A percentile compares a stretch with the other conserved stretches of the same genome.
phyloP scores from a whole-genome alignment of 2,113 vertebrate species.

The Pristiophorus japonicus region DNA sequence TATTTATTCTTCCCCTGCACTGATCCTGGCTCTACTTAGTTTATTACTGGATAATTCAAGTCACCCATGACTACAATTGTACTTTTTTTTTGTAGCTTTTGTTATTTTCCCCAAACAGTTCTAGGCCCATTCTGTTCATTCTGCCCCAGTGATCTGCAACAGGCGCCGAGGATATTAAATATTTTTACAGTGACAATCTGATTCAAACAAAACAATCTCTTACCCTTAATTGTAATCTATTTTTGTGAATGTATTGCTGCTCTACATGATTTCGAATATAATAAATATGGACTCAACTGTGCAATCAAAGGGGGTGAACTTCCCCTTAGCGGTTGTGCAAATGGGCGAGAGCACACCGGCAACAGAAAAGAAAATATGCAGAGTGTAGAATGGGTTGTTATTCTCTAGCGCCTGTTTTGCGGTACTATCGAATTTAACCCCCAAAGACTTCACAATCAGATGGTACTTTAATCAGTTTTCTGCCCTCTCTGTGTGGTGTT shows the following conservation, averaged over 20 bases:
- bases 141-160: not conserved
- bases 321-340: not conserved
- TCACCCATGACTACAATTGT: not conserved
- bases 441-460: not conserved
- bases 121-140: not conserved
- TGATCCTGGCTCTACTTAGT: not conserved
- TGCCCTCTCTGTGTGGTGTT: not conserved
- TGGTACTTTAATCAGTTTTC: not conserved
- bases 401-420: not conserved
- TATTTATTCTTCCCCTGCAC: not conserved
- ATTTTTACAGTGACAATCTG: not conserved
- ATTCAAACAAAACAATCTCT: too few relatives aligned
- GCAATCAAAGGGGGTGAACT: not conserved
- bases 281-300: not conserved
- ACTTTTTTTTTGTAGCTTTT: not conserved
- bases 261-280: not conserved
- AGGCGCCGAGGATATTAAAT: not conserved
- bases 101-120: not conserved
- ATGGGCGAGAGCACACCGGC: too few relatives aligned
- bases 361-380: not conserved
- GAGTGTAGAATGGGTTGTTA: not conserved
- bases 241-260: not conserved
- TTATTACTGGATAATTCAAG: not conserved
- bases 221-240: too few relatives aligned
- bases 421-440: not conserved